phyloP scores from a whole-genome alignment of 2,113 vertebrate genomes.

The Turdus rufiventris region DNA sequence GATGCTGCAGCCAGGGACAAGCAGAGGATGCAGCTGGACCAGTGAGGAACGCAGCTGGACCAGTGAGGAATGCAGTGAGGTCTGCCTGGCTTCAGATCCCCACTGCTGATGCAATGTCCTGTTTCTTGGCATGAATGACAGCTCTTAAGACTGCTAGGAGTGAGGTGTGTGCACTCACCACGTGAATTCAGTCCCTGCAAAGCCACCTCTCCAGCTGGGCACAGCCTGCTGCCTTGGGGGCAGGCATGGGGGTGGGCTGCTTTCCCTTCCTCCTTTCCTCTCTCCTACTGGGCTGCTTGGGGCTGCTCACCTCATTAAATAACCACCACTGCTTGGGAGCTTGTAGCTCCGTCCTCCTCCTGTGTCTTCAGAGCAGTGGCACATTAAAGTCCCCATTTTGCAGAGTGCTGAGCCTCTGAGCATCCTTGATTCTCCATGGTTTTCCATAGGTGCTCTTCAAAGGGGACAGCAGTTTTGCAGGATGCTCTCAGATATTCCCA shows the following conservation, averaged over 20 bases:
- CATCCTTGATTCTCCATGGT: neutral
- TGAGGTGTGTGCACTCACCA: neutral
- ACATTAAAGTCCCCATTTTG: neutral
- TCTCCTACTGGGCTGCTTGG: neutral
- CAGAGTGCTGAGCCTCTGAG: neutral
- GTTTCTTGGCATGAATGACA: neutral
- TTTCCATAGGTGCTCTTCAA: neutral
- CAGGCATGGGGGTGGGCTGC: neutral
- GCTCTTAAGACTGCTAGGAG: neutral
- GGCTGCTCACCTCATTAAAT: neutral
- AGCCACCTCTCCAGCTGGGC: neutral
- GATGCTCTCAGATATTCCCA: neutral
- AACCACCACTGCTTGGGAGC: neutral
- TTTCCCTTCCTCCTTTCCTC: neutral
- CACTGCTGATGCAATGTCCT: accelerated
- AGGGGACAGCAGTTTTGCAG: neutral
- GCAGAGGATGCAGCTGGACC: neutral
- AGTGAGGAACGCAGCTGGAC: neutral
- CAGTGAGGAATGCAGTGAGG: neutral
- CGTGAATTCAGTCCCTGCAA: neutral
- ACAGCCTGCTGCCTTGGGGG: neutral
- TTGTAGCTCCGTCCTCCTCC: neutral
- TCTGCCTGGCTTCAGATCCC: neutral
- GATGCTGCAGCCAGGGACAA: neutral
- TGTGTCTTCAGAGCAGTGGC: neutral